Base-by-base conservation (phyloP, 2,888 invertebrate genomes). In the Lycia hirtaria region DNA sequence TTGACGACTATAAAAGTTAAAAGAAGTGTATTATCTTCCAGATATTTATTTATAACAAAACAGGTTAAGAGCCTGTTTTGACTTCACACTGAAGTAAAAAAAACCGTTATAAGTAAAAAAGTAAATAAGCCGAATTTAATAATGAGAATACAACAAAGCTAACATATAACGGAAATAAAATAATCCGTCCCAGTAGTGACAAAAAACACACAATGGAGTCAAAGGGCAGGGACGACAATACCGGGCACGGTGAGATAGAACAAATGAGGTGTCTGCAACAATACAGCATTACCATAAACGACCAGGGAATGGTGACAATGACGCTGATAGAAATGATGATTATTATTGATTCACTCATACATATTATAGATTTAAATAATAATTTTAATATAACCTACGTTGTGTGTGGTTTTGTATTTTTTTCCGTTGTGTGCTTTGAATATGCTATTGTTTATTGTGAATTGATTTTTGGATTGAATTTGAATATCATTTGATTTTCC, bases 121-220 rank as follows among this genome's bases (percentile, higher is more conserved):
- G 32, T 60, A 64, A 62, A 67, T 65, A 50, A 62, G 68, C 68
- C 45, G 65, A 71, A 76, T 74, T 72, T 71, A 77, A 78, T 79
- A 81, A 81, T 74, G 72, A 81, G 73, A 67, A 80, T 73, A 78
- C 81, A 85, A 85, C 83, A 87, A 83, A 87, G 76, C 72, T 65
- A 72, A 79, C 75, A 80, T 76, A 81, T 83, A 88, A 87, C 88
- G 91, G 90, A 91, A 89, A 92, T 92, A 87, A 92, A 92, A 90
- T 91, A 85, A 89, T 90, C 89, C 83, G 73, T 69, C 75, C 75
- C 73, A 71, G 78, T 73, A 75, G 80, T 80, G 76, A 89, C 85
- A 91, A 91, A 90, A 91, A 92, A 88, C 80, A 85, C 72, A 92
- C 92, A 92, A 91, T 91, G 61, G 87, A 89, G 92, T 89, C 91